Evolutionary conservation across 2,888 invertebrate species (phyloP), one percentile per base, ranked within the genome.

Genomic region (Xestia sexstrigata): DNA sequence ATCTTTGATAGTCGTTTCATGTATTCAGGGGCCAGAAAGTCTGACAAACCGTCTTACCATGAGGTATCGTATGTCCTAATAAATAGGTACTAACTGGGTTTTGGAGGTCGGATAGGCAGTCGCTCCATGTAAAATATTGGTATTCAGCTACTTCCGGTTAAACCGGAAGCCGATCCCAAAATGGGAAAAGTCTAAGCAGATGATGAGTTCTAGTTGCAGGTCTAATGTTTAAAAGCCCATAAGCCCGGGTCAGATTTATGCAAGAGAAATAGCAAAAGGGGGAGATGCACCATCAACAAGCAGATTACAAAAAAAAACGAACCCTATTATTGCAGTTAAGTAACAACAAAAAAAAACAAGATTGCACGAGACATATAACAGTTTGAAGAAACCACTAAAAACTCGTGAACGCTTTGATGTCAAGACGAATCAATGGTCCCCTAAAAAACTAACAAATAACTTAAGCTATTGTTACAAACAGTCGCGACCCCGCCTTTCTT

Each of bases 381-480:
- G 55, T 77, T 49, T 6, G 35, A 1, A 66, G 60, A n/a, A 42
- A 71, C 60, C 67, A 45, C 71, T 58, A 42, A 62, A 62, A 26
- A n/a, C 20, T 7, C 26, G 20, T 26, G 55, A 81, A 6, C 79
- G 47, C 79, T 81, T 80, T 83, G 66, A 83, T 79, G 79, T 81
- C 84, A 71, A 71, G 62, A 47, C 60, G 79, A 71, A 83, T 81
- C 79, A 83, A 71, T 81, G 60, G 65, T 79, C 71, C 83, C 69
- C 79, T 71, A 79, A 79, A 82, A 82, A 83, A 67, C 60, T 67
- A 68, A 83, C 81, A 81, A 81, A 81, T 79, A 79, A 71, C 79
- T 81, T 58, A 58, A 72, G 47, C 79, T 58, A 63, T 79, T 81
- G 79, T 81, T 49, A 72, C 79, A 58, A 68, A 70, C 58, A 81